phyloP scores from a whole-genome alignment of 1,140 invertebrate genomes.

The Gyrodactylus salaris region DNA sequence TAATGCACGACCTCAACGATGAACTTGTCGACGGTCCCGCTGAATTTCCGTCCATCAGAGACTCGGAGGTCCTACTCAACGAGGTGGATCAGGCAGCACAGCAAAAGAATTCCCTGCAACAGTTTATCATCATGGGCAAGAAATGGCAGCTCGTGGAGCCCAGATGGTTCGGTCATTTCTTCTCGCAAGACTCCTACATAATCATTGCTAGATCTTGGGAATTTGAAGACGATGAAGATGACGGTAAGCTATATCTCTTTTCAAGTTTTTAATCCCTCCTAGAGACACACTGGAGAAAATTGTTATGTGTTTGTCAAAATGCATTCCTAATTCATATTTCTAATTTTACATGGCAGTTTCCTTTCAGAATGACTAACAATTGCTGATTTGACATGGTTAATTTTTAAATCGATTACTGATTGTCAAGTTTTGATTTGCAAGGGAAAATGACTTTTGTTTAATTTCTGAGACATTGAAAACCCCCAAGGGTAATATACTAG shows the following conservation, averaged over 20 bases:
- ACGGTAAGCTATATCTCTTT: conserved; percentile 23
- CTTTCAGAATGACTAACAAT: too few relatives aligned
- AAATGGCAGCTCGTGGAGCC: conserved; percentile 32
- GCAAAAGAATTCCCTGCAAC: conserved; percentile 16
- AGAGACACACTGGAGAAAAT: too few relatives aligned
- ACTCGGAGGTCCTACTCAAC: conserved; percentile 44
- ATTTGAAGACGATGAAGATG: conserved; percentile 18
- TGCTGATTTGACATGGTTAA: too few relatives aligned
- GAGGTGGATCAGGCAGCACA: conserved; percentile 54
- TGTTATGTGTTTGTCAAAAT: too few relatives aligned
- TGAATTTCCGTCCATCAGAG: neutral
- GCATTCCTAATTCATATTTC: too few relatives aligned
- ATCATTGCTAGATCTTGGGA: conserved; percentile 46
- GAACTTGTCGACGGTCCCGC: conserved; percentile 15
- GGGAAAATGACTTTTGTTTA: too few relatives aligned
- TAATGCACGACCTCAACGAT: conserved; percentile 31
- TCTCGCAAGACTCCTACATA: conserved; percentile 80
- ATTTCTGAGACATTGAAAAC: too few relatives aligned
- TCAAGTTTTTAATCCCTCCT: too few relatives aligned
- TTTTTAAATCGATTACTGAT: too few relatives aligned
- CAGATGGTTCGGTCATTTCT: conserved; percentile 32
- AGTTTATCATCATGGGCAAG: conserved; percentile 54
- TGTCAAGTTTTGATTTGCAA: too few relatives aligned
- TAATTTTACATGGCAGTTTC: too few relatives aligned
- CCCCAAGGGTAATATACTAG: too few relatives aligned